Evolutionary conservation across 2,113 vertebrate genomes (phyloP), one percentile per base, ranked within the genome.

Genomic region (Oostethus manadensis): DNA sequence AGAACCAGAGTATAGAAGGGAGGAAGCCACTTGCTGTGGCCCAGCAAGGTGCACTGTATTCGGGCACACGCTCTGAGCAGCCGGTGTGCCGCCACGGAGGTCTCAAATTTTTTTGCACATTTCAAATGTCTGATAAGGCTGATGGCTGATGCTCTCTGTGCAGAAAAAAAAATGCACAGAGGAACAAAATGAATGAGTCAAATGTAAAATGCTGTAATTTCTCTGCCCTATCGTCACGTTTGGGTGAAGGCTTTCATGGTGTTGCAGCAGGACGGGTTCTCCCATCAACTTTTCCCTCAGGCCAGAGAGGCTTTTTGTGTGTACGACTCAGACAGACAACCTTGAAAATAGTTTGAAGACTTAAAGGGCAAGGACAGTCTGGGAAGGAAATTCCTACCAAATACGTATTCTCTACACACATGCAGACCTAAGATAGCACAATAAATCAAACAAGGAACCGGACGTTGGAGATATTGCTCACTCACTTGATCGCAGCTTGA

Each of bases 211-310:
- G 14, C 48, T 69, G 68, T 79, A 47, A 66, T 62, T 73, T 82
- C 74, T 66, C 59, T 77, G 80, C 71, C 82, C 55, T 82, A 80
- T 86, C 80, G 68, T 68, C 81, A 70, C 68, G n/a, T 51, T 67
- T 67, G 57, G 71, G 68, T 66, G 56, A 73, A 70, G 58, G 47
- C 60, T 73, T 69, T 80, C 3, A n/a, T 17, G 46, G 45, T 14
- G 13, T 11, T 49, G 60, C 40, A 20, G 29, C 62, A 68, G n/a
- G 57, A 70, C n/a, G 56, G 51, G 73, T 58, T 59, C 56, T 63
- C 71, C 61, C 61, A n/a, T 68, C 62, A 66, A 61, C 53, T 64
- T 79, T 64, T 73, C 70, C 70, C 68, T 73, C 61, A 16, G 68
- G 79, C 79, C 61, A 45, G 59, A 20, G 57, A 61, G 67, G 65